These are phyloP conservation scores for Plagiodera versicolora DNA, from an alignment of 2,888 invertebrate species.

Conservation along the genomic window DNA sequence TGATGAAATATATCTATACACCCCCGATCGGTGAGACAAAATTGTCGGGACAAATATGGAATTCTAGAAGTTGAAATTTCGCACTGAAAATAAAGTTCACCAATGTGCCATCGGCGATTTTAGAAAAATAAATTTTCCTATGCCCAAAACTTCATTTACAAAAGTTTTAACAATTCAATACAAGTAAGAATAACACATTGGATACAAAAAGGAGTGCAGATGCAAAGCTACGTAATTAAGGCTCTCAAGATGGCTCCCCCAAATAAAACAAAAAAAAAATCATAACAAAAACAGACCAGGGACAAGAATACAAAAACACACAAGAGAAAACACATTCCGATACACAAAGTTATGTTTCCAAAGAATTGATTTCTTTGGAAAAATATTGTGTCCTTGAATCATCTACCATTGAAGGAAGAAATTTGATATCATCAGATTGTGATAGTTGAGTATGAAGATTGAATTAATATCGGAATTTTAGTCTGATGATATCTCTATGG, in stretches of 20 bases:
- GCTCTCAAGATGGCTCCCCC: constrained; percentile 48
- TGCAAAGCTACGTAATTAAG: too few relatives aligned
- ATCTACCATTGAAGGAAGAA: too few relatives aligned
- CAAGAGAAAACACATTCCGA: constrained; percentile 50
- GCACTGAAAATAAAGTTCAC: too few relatives aligned
- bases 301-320: constrained; percentile 46
- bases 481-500: constrained; percentile 15
- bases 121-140: not conserved
- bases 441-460: too few relatives aligned
- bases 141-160: constrained; percentile 17
- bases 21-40: too few relatives aligned
- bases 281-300: constrained; percentile 53
- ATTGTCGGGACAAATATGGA: too few relatives aligned
- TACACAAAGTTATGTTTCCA: constrained; percentile 29
- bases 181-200: constrained; percentile 17
- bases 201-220: constrained; percentile 19
- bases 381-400: not conserved
- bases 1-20: too few relatives aligned
- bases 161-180: constrained; percentile 18
- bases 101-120: too few relatives aligned
- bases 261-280: constrained; percentile 45
- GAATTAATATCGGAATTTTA: not conserved
- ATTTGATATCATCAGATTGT: constrained; percentile 11
- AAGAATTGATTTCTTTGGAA: constrained; percentile 23
- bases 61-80: not conserved